Conservation (phyloP, 2,888 invertebrate genomes). For the Ennomos fuscantarius region DNA sequence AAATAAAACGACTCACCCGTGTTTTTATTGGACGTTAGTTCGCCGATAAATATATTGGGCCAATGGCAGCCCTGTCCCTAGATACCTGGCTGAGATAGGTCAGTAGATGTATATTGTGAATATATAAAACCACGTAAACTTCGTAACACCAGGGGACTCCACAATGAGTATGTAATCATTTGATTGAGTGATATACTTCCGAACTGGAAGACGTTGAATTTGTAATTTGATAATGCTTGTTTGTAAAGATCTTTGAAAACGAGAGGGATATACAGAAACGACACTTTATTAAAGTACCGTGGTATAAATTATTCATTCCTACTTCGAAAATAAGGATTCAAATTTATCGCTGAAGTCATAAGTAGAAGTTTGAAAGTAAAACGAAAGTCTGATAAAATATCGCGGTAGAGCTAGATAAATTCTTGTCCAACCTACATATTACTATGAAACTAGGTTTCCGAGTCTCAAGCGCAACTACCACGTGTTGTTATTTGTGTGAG, state of each 20-base stretch:
- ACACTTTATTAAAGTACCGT: neutral
- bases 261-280: neutral
- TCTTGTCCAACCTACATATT: too few relatives aligned
- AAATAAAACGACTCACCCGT: conserved; percentile 32
- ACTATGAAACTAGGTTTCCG: too few relatives aligned
- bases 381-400: too few relatives aligned
- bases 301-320: neutral
- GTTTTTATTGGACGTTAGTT: conserved; percentile 29
- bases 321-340: too few relatives aligned
- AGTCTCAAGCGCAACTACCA: too few relatives aligned
- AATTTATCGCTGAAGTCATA: too few relatives aligned
- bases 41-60: conserved; percentile 25
- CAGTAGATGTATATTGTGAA: conserved; percentile 1
- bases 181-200: conserved; percentile 1
- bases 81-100: conserved; percentile 26
- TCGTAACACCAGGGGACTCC: neutral
- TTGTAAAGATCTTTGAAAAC: neutral
- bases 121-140: conserved; percentile 3
- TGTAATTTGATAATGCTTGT: conserved; percentile 9
- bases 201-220: conserved; percentile 10
- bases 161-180: conserved; percentile 16
- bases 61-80: conserved; percentile 28
- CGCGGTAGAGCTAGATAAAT: too few relatives aligned
- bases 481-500: too few relatives aligned
- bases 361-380: too few relatives aligned